These are phyloP conservation scores for Sweltsa coloradensis DNA, from an alignment of 1,140 invertebrate genomes.

Conservation along the genomic window DNA sequence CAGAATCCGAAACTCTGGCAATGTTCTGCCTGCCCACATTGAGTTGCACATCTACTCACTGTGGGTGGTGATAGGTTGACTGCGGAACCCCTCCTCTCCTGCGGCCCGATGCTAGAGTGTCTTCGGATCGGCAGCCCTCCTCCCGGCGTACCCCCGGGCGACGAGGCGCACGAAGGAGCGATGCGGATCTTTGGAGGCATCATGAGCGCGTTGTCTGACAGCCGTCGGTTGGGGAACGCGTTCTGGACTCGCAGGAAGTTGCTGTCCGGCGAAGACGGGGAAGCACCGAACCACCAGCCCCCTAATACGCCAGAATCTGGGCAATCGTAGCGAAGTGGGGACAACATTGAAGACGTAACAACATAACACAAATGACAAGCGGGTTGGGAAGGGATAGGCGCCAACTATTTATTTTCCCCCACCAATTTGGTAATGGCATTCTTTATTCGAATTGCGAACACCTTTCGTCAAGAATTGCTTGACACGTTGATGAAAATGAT, in stretches of 20 bases:
- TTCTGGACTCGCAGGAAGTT: conserved; percentile 76
- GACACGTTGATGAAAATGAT: too few relatives aligned
- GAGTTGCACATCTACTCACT: too few relatives aligned
- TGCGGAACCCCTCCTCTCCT: conserved; percentile 69
- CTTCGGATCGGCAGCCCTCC: conserved; percentile 65
- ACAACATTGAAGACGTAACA: too few relatives aligned
- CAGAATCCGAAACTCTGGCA: too few relatives aligned
- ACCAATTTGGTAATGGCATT: too few relatives aligned
- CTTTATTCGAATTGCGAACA: too few relatives aligned
- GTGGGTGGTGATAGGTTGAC: conserved; percentile 77
- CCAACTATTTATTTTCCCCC: too few relatives aligned
- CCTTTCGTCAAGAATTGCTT: too few relatives aligned
- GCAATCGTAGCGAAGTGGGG: too few relatives aligned
- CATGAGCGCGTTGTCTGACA: conserved; percentile 85
- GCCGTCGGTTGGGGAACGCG: conserved; percentile 65
- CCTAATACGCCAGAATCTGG: conserved; percentile 47
- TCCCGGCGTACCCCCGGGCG: conserved; percentile 70
- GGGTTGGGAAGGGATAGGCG: too few relatives aligned
- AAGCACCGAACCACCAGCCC: conserved; percentile 57
- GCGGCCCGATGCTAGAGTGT: conserved; percentile 80
- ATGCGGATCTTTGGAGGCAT: conserved; percentile 72
- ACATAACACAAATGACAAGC: too few relatives aligned
- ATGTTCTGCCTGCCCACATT: too few relatives aligned
- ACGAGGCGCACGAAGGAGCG: conserved; percentile 72
- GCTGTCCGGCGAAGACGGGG: conserved; percentile 65